Evolutionary conservation across 2,113 vertebrate species (phyloP).

Genomic region (Phrynosoma platyrhinos): DNA sequence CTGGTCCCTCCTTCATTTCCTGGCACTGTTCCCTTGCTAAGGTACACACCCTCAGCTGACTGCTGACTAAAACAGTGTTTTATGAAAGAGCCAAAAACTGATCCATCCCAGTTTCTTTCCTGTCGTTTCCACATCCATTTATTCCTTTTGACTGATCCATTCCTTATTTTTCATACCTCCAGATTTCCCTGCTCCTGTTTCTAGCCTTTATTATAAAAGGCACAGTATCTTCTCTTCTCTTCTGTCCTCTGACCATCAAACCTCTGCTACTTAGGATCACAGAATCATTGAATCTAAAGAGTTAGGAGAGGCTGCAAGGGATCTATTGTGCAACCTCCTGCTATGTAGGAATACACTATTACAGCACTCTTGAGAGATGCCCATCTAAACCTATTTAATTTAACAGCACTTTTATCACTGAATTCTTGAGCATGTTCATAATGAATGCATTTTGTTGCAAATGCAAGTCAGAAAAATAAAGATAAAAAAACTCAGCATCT

Average conservation of each 20-base stretch:
- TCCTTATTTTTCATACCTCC: conserved; percentile 9
- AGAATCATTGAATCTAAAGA: no score
- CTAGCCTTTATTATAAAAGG: not conserved
- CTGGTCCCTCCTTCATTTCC: not conserved
- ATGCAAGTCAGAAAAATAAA: not conserved
- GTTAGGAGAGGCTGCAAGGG: no score
- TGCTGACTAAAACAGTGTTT: conserved; percentile 10
- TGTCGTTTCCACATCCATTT: conserved; percentile 6
- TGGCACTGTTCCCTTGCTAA: not conserved
- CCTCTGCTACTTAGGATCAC: not conserved
- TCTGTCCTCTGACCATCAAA: not conserved
- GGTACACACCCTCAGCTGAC: not conserved
- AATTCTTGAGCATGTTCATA: not conserved
- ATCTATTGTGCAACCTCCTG: no score
- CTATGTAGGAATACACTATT: no score
- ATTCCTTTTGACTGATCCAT: conserved; percentile 5
- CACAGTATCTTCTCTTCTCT: not conserved
- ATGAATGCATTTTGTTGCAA: not conserved
- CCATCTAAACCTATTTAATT: no score
- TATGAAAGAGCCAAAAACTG: not conserved
- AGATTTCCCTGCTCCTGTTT: not conserved
- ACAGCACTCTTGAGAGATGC: no score
- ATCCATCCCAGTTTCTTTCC: not conserved
- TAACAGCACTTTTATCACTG: not conserved
- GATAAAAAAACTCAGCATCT: not conserved